phyloP scores from a whole-genome alignment of 2,888 invertebrate species.

The Acanthosoma haemorrhoidale region DNA sequence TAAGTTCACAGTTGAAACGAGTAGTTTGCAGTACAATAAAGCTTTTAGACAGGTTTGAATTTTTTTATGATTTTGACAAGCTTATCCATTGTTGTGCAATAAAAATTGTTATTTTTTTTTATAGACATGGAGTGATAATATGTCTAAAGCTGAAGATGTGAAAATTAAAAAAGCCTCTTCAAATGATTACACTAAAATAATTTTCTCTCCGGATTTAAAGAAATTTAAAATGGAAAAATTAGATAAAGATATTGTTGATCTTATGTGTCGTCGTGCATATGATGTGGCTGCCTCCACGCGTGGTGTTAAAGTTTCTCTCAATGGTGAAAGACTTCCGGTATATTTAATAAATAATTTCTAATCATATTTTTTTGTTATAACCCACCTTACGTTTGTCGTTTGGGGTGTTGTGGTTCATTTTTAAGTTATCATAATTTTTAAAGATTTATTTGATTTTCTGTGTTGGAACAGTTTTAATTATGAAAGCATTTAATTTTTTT shows the following conservation, averaged over 20 bases:
- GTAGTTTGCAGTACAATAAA: conserved; percentile 75
- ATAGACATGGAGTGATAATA: conserved; percentile 90
- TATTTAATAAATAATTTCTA: conserved; percentile 37
- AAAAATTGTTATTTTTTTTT: conserved; percentile 32
- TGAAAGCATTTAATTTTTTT: conserved; percentile 12
- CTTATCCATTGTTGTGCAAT: too few relatives aligned
- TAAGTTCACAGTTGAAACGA: conserved; percentile 93
- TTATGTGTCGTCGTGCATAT: conserved; percentile 91
- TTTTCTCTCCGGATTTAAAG: conserved; percentile 86
- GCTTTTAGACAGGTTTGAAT: conserved; percentile 71
- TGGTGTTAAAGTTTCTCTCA: conserved; percentile 83
- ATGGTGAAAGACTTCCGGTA: conserved; percentile 73
- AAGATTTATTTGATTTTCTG: too few relatives aligned
- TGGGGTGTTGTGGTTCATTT: too few relatives aligned
- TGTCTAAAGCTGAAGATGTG: conserved; percentile 86
- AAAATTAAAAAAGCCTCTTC: conserved; percentile 66
- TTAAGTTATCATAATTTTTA: too few relatives aligned
- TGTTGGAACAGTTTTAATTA: too few relatives aligned
- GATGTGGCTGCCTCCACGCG: conserved; percentile 88
- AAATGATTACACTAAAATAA: conserved; percentile 86
- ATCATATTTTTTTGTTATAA: too few relatives aligned
- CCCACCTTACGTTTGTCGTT: too few relatives aligned
- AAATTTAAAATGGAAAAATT: conserved; percentile 94
- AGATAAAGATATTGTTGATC: conserved; percentile 84
- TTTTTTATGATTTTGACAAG: background rate